A percentile compares a stretch with the other conserved stretches of the same genome.
phyloP scores from a whole-genome alignment of 2,888 invertebrate genomes.

The Crioceris asparagi region DNA sequence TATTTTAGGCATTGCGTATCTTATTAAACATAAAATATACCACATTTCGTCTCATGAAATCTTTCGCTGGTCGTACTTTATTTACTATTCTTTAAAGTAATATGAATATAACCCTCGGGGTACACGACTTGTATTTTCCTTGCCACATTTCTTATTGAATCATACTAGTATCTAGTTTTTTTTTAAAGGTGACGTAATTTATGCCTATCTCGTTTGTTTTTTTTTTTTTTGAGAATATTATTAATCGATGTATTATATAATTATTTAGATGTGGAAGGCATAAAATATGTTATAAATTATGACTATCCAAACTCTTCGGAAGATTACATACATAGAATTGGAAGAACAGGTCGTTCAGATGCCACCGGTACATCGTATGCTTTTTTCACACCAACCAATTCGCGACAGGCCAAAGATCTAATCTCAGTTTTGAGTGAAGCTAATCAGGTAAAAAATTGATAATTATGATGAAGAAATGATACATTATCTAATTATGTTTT shows the following conservation, averaged over 20 bases:
- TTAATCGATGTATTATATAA: not conserved
- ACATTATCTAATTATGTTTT: not conserved
- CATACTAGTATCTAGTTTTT: no score
- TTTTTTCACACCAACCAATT: conserved; percentile 85
- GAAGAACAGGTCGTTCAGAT: conserved; percentile 81
- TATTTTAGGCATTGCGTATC: no score
- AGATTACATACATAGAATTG: conserved; percentile 93
- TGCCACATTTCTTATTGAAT: no score
- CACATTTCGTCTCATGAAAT: no score
- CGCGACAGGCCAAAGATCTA: conserved; percentile 79
- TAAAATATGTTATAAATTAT: conserved; percentile 93
- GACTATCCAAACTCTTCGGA: conserved; percentile 94
- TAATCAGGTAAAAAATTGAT: conserved; percentile 54
- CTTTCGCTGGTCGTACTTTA: no score
- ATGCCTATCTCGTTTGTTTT: no score
- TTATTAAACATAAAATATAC: no score
- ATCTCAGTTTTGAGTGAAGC: conserved; percentile 84
- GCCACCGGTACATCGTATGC: conserved; percentile 89
- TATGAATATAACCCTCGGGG: no score
- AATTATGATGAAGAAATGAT: not conserved
- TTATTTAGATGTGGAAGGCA: conserved; percentile 84
- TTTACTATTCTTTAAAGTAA: no score
- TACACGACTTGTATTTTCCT: no score
- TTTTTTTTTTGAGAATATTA: no score
- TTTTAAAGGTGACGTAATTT: no score